phyloP scores from a whole-genome alignment of 2,113 vertebrate genomes.

The Oriolus oriolus region DNA sequence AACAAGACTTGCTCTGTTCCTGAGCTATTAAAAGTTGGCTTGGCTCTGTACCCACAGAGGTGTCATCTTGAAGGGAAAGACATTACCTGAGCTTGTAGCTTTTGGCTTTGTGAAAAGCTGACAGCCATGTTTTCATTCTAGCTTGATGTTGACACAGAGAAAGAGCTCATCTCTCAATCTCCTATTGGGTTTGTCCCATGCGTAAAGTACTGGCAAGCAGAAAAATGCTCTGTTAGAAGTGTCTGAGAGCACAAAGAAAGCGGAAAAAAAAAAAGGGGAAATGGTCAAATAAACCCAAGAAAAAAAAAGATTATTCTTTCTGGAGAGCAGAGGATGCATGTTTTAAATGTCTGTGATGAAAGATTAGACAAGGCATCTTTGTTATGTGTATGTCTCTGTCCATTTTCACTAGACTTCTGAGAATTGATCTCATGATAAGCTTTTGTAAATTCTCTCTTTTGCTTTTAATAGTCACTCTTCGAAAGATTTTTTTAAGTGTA shows the following conservation, averaged over 20 bases:
- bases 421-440: background rate
- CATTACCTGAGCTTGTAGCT: background rate
- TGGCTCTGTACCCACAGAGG: background rate
- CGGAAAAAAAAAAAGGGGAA: background rate
- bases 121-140: background rate
- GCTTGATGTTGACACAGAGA: background rate
- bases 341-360: background rate
- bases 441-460: background rate
- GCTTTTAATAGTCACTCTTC: background rate
- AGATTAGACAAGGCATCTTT: background rate
- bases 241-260: background rate
- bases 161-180: background rate
- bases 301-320: background rate
- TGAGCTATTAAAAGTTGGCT: background rate
- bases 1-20: background rate
- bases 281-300: background rate
- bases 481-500: background rate
- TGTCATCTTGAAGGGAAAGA: background rate
- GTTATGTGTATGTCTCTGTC: background rate
- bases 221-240: background rate
- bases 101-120: conserved; percentile 10
- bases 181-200: background rate
- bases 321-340: background rate
- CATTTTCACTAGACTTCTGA: background rate
- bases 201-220: background rate